Evolutionary conservation across 2,888 invertebrate genomes (phyloP), one percentile per base, ranked within the genome.

Genomic region (Platycheirus rosarum): DNA sequence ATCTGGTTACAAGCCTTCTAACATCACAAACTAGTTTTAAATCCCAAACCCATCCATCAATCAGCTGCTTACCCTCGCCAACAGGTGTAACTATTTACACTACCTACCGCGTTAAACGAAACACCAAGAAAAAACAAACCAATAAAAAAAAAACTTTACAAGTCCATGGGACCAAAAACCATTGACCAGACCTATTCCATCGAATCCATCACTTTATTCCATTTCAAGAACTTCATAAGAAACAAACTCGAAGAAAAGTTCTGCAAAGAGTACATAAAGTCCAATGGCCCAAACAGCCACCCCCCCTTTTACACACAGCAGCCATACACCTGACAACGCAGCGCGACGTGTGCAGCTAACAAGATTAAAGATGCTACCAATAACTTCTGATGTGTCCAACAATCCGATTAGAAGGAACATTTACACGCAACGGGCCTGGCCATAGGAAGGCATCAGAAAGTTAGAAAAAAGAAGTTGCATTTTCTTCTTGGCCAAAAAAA

Each of bases 301-400:
- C 13, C 44, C 14, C n/a, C 35, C 23, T 35, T n/a, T 23, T 4
- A 2, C 11, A 7, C 1, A 51, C 18, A 11, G 37, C 2, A 32
- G 29, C 9, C 14, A 9, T 18, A 26, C 62, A 75, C 80, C 55
- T 71, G 70, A 55, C 71, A 6, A 23, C 23, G 6, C 23, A 23
- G 6, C 23, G 23, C 23, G 23, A 23, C 23, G 23, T 23, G 37
- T 44, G 68, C 77, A 60, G 42, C 26, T 60, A 82, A 82, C 71
- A 71, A 42, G 71, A 82, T 82, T 82, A 71, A 55, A 73, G 66
- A 68, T 82, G 80, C 70, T 71, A 66, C 79, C 69, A 70, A 65
- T 44, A 60, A 55, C 16, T 62, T 68, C 23, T 40, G 63, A 68
- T 23, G 44, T 77, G 55, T 57, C 68, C 48, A 53, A 42, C 68